Evolutionary conservation across 2,797 vertebrate species (phyloP), one percentile per base, ranked within the genome.

Genomic region (Allenopithecus nigroviridis): DNA sequence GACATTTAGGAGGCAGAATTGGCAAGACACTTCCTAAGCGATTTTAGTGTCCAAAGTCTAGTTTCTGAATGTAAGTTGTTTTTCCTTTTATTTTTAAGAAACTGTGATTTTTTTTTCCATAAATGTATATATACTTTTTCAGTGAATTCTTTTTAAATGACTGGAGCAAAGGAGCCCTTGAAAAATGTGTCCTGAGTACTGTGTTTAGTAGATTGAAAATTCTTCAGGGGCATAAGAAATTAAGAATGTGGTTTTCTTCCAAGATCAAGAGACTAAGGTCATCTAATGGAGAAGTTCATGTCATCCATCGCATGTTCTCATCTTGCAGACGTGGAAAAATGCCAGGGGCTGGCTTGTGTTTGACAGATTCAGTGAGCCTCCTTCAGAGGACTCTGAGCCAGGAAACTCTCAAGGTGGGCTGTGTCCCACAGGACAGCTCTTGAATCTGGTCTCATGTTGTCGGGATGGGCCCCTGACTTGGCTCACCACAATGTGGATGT

Each of bases 141-240:
- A 19, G 24, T 80, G 46, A 89, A 91, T 93, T 98, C 36, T 97
- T 95, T 86, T 79, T 57, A 78, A 95, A 79, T 87, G 61, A 90
- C 39, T 39, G 8, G n/a, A 30, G 41, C 83, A 96, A 93, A 94
- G 36, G 22, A 85, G 76, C 10, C 72, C 76, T 87, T 94, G 4
- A 91, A 96, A 96, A 95, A 83, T 93, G 72, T 96, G 64, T 81
- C 33, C 43, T 95, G 86, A 48, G 21, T 89, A 24, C 74, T 95
- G 64, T 88, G 85, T 93, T 91, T 75, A 89, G 68, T 74, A 93
- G 39, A 84, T 4, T 83, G 83, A 89, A 96, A 89, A 91, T 86
- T 95, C 89, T 96, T 95, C 43, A 81, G 48, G 96, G 30, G 43
- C 26, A 89, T 92, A 92, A 94, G 81, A 86, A 91, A 95, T 96